Evolutionary conservation across 2,888 invertebrate species (phyloP), one percentile per base, ranked within the genome.

Genomic region (Catocala sponsa): DNA sequence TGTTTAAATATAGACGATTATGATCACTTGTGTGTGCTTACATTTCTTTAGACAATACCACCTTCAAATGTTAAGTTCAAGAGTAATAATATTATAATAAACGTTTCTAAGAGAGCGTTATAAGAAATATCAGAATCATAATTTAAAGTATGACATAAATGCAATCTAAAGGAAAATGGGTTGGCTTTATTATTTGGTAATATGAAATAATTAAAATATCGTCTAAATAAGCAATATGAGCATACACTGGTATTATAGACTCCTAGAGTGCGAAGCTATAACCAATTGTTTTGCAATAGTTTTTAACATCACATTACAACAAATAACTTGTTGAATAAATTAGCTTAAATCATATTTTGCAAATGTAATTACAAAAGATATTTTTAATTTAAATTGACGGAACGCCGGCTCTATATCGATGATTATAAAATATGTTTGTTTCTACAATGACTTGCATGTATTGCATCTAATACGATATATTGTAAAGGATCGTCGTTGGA

Each of bases 401-500:
- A 81, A 83, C 72, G 69, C 80, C 72, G 74, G 75, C 72, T 74
- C 63, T 70, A 65, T 78, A 63, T 72, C 70, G 52, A 74, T 72
- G 68, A 76, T 80, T 73, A 67, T 59, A 70, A 66, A 75, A 77
- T 72, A 84, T 89, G 86, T 90, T 84, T 86, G 81, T 83, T 84
- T 85, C 80, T 74, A 85, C 80, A 78, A 83, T 80, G 80, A 81
- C 74, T 82, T 92, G 91, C 92, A 91, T 92, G 91, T 87, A 80
- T 79, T 74, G 85, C 85, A 81, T 85, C 79, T 78, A 74, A 74
- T 78, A 77, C 73, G 63, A 79, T 82, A 79, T 75, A 78, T 83
- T 90, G 87, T 90, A 84, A 90, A 91, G 91, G 94, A 94, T 94
- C 94, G 94, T 94, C 94, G 94, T 92, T 91, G 94, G 94, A 94